Evolutionary conservation across 2,797 vertebrate species (phyloP).

Genomic region (Cossypha polioptera): DNA sequence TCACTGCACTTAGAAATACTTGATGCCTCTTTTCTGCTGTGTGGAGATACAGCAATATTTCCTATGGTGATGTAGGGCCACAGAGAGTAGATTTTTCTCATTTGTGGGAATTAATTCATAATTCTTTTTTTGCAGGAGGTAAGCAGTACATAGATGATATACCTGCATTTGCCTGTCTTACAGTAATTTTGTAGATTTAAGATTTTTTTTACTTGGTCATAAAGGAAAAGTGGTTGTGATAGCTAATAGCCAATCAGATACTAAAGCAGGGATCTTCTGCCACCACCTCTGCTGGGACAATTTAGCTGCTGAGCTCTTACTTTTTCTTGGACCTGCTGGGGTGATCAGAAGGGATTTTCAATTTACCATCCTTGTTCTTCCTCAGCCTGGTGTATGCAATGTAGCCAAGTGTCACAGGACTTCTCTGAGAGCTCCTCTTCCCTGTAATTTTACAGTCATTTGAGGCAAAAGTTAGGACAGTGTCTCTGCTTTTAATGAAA

Average conservation of each 20-base stretch:
- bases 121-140: neutral
- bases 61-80: neutral
- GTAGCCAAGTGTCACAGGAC: neutral
- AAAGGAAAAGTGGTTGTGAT: neutral
- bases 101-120: neutral
- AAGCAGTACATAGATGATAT: neutral
- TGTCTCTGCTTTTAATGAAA: neutral
- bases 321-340: neutral
- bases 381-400: neutral
- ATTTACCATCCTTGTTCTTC: neutral
- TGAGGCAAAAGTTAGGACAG: neutral
- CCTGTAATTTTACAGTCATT: neutral
- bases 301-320: neutral
- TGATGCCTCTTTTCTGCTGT: neutral
- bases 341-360: neutral
- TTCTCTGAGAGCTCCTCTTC: neutral
- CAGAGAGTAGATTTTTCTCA: neutral
- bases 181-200: neutral
- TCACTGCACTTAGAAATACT: neutral
- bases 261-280: neutral
- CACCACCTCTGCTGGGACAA: neutral
- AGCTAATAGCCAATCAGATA: neutral
- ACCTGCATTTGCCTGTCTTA: neutral
- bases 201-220: neutral
- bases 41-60: neutral